These are phyloP conservation scores for Oscheius sp. DNA, from an alignment of 1,140 invertebrate genomes.

Conservation along the genomic window DNA sequence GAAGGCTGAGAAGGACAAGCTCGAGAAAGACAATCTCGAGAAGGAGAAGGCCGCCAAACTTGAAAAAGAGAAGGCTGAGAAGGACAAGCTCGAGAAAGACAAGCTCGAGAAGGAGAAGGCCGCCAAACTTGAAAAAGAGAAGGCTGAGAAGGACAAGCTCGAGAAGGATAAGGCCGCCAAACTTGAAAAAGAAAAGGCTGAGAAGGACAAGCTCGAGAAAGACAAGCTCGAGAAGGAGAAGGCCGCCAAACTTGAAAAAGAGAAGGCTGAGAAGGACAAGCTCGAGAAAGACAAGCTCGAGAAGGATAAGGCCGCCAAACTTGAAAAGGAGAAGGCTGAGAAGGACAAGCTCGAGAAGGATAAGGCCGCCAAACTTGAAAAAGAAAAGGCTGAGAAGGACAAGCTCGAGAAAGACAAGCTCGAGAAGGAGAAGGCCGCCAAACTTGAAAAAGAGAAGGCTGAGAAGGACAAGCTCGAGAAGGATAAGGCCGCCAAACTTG, in stretches of 20 bases:
- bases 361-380: not conserved
- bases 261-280: slow-evolving; percentile 7
- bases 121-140: not conserved
- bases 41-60: not conserved
- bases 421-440: slow-evolving; percentile 5
- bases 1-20: slow-evolving; percentile 1
- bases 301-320: not conserved
- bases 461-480: slow-evolving; percentile 2
- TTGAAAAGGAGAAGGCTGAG: not conserved
- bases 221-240: not conserved
- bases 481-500: not conserved
- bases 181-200: not conserved
- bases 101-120: not conserved
- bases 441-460: not conserved
- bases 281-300: not conserved
- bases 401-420: not conserved
- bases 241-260: not conserved
- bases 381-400: not conserved
- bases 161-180: not conserved
- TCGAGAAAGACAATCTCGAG: not conserved
- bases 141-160: slow-evolving; percentile 6
- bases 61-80: not conserved
- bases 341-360: not conserved
- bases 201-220: not conserved
- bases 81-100: not conserved